Conservation (phyloP, 53 echinoderm and acorn worm genomes). For the Mesocentrotus franciscanus region DNA sequence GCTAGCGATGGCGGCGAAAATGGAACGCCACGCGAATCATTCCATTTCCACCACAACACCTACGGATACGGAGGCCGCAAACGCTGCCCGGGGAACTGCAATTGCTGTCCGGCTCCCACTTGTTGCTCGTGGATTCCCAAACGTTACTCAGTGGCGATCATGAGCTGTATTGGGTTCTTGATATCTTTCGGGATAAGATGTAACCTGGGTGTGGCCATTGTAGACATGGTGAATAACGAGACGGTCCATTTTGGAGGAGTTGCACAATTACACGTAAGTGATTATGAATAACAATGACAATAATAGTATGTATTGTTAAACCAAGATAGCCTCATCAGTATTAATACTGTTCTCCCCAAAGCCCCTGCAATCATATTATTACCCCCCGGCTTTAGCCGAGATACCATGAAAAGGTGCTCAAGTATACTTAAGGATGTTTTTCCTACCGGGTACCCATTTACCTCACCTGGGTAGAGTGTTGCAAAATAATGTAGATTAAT, state of each 20-base stretch:
- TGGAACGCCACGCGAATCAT: not conserved
- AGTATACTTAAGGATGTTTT: no score
- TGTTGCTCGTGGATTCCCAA: conserved; percentile 75
- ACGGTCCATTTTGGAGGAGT: conserved; percentile 89
- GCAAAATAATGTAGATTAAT: no score
- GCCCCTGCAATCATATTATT: no score
- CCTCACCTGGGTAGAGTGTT: no score
- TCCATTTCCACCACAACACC: conserved; percentile 57
- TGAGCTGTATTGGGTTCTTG: conserved; percentile 91
- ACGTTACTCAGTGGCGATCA: conserved; percentile 85
- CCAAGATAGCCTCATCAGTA: no score
- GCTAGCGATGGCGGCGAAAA: conserved; percentile 26
- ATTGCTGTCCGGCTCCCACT: conserved; percentile 19
- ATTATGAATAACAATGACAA: no score
- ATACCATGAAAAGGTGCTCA: no score
- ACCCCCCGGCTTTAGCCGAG: no score
- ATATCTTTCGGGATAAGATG: conserved; percentile 97
- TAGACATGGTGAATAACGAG: conserved; percentile 95
- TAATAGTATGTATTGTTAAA: no score
- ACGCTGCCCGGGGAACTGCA: conserved; percentile 1
- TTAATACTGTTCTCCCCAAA: no score
- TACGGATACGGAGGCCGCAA: conserved; percentile 36
- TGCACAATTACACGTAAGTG: conserved; percentile 89
- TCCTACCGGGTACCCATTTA: no score
- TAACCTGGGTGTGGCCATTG: conserved; percentile 96